Evolutionary conservation across 2,113 vertebrate genomes (phyloP).

Genomic region (Edolisoma coerulescens): DNA sequence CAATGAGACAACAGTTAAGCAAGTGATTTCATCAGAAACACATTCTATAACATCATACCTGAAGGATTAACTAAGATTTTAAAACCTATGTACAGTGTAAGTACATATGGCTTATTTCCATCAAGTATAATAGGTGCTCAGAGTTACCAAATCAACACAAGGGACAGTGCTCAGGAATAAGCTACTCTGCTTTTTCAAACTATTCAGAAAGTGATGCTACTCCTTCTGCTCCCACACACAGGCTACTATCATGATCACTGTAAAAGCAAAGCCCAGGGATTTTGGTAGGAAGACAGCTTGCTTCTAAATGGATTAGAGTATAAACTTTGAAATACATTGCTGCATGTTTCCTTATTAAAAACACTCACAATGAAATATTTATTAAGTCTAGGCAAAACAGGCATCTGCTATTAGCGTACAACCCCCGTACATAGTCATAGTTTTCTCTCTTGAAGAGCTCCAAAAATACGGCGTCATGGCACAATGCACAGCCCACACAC

Average conservation of each 20-base stretch:
- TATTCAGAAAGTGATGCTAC: background rate
- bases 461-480: background rate
- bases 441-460: background rate
- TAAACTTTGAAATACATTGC: background rate
- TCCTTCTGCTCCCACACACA: background rate
- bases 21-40: background rate
- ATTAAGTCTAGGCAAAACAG: slow-evolving; percentile 17
- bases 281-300: background rate
- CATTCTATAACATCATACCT: background rate
- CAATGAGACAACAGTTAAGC: background rate
- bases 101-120: background rate
- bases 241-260: background rate
- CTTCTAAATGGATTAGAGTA: background rate
- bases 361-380: slow-evolving; percentile 6
- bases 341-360: background rate
- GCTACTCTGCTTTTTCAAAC: background rate
- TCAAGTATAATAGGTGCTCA: background rate
- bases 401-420: background rate
- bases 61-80: background rate
- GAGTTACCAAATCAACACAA: background rate
- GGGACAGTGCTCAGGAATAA: background rate
- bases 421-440: background rate
- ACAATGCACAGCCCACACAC: background rate
- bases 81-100: background rate
- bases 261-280: background rate